Conservation (phyloP, 2,113 vertebrate genomes). For the Gallinago undulata region DNA sequence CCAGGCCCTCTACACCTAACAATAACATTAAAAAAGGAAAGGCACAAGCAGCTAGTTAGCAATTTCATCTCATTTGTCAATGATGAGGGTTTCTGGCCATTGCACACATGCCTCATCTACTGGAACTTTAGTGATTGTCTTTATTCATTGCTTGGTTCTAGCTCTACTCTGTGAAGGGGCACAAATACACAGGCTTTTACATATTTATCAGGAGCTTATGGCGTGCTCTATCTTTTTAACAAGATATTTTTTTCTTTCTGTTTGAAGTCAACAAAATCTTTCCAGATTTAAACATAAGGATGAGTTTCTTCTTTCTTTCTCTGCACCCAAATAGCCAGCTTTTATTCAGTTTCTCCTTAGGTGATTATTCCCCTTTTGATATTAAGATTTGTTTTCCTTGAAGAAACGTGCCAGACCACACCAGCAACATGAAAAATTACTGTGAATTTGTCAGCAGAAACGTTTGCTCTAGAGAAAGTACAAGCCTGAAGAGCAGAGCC, state of each 20-base stretch:
- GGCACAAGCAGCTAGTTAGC: background rate
- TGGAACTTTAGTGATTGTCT: background rate
- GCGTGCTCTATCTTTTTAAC: background rate
- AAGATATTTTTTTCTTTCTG: background rate
- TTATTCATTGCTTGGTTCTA: background rate
- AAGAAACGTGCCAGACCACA: background rate
- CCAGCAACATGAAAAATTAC: background rate
- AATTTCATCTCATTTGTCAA: background rate
- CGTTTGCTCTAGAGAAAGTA: background rate
- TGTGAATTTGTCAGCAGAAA: background rate
- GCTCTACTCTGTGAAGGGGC: background rate
- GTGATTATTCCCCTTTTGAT: background rate
- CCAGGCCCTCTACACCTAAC: background rate
- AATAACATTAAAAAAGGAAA: background rate
- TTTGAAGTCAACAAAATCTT: background rate
- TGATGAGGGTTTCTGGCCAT: background rate
- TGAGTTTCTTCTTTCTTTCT: background rate
- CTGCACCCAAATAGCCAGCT: background rate
- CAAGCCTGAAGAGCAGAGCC: background rate
- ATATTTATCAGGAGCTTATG: background rate
- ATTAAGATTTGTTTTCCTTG: background rate
- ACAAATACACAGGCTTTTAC: background rate
- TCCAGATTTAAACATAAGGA: background rate
- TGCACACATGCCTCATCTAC: fast-evolving
- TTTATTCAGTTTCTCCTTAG: background rate